Base-by-base conservation (phyloP, 2,888 invertebrate species). In the Caenorhabditis angaria region DNA sequence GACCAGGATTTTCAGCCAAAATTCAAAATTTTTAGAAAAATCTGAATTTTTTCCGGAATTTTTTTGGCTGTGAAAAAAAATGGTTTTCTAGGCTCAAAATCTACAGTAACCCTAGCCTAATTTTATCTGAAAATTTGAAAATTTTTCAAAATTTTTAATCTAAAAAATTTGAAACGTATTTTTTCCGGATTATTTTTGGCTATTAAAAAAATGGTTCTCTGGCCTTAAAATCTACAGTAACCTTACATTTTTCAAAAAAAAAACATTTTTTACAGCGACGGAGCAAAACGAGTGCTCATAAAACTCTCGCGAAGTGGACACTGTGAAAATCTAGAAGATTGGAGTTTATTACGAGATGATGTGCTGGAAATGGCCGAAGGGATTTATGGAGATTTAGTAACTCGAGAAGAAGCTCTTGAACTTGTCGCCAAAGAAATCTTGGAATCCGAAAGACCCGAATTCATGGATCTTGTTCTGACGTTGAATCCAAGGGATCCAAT, bases 351-450 rank as follows among this genome's bases (percentile, higher is more conserved):
- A 27, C 50, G 66, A 32, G 71, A 76, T 27, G 77, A 77, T 47
- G 63, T 81, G n/a, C 27, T 74, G 25, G 68, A 70, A 24, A 71
- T 77, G 55, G 67, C 75, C 2, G 58, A 65, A 28, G 65, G 67
- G 51, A 70, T 80, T 10, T 81, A 80, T 57, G 47, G 51, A 12
- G 60, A 71, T n/a, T 24, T 81, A 20, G 57, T 81, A 10, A 70
- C 71, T 8, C 66, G 65, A 3, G 78, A 79, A 32, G 79, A 77
- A 22, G 79, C 80, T 3, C 51, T 80, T 22, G 75, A 77, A 54
- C 25, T 80, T 35, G 61, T 82, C 20, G 80, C 80, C 0, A 60
- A 68, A 50, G 76, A 78, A 32, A 64, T 76, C 20, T 53, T 80
- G 6, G 68, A 67, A 24, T 63, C 67, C 29, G 76, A 78, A 32